phyloP scores from a whole-genome alignment of 2,113 vertebrate genomes.

The Solenodon paradoxus region DNA sequence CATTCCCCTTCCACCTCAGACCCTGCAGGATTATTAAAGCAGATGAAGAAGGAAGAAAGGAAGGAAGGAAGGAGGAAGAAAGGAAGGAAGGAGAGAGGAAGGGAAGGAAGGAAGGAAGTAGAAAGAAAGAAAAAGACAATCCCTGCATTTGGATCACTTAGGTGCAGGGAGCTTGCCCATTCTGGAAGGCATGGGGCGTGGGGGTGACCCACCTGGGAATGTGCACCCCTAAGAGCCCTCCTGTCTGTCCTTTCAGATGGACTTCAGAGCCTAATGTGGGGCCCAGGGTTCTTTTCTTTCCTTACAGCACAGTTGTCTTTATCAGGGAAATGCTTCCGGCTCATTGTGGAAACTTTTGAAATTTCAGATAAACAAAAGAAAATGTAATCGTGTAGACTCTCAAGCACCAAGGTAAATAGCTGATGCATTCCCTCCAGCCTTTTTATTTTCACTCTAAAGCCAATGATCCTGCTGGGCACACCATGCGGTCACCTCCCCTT shows the following conservation, averaged over 20 bases:
- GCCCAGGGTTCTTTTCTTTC: background rate
- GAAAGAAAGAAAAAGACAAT: too few species aligned
- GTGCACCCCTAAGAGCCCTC: rapidly evolving
- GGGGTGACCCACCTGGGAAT: rapidly evolving
- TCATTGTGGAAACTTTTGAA: background rate
- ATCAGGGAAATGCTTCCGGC: background rate
- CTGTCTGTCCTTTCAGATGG: rapidly evolving
- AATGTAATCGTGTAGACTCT: background rate
- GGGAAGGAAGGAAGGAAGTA: background rate
- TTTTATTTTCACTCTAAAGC: background rate
- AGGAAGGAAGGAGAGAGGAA: background rate
- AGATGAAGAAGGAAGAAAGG: background rate
- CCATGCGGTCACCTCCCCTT: background rate
- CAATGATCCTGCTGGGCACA: rapidly evolving
- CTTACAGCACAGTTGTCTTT: background rate
- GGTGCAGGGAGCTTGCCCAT: too few species aligned
- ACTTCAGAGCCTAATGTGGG: background rate
- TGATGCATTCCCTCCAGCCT: background rate
- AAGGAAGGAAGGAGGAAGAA: background rate
- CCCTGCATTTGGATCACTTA: too few species aligned
- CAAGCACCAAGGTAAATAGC: background rate
- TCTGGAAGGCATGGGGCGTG: too few species aligned
- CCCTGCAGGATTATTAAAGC: background rate
- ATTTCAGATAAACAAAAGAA: constrained; percentile 2
- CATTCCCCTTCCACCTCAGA: background rate